Evolutionary conservation across 2,888 invertebrate genomes (phyloP), one percentile per base, ranked within the genome.

Genomic region (Anthophora plumipes): DNA sequence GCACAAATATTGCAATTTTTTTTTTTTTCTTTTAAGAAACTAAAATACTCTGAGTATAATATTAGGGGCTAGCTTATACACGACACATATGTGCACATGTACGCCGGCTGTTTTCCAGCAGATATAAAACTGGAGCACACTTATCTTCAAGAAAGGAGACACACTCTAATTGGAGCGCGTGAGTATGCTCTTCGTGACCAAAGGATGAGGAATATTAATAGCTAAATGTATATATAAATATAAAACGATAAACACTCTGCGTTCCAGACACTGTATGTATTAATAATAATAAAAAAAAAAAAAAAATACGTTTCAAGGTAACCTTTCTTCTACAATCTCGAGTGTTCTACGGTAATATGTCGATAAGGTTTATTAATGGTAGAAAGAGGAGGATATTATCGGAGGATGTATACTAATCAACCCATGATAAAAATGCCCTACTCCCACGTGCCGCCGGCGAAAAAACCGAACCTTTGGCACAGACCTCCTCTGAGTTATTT

Each of bases 401-500:
- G 50, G 55, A 66, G 25, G 43, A 55, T 48, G 61, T n/a, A 37
- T 14, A n/a, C 22, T 64, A 64, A 67, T 80, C 48, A 22, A 14
- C 0, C 64, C 1, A 9, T 39, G 79, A 79, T 71, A 79, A 79
- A 79, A 74, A 60, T 52, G 57, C 37, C 22, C 14, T 25, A 31
- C 46, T 50, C 14, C 55, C 79, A 54, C 66, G 57, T 60, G 68
- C 57, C 52, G 14, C 11, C 14, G 14, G 37, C 9, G 20, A 71
- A 66, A 73, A 57, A 60, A 67, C 17, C 61, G 20, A 63, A 64
- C 57, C 71, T 68, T 80, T 80, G 80, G 75, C 75, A 80, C 60
- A 41, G 43, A 64, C 59, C 75, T 75, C 59, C 80, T 11, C 37
- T n/a, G 41, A 75, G 80, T 59, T 82, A 82, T 80, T 82, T 82